Evolutionary conservation across 2,888 invertebrate genomes (phyloP).

Genomic region (Holacanthella duospinosa): DNA sequence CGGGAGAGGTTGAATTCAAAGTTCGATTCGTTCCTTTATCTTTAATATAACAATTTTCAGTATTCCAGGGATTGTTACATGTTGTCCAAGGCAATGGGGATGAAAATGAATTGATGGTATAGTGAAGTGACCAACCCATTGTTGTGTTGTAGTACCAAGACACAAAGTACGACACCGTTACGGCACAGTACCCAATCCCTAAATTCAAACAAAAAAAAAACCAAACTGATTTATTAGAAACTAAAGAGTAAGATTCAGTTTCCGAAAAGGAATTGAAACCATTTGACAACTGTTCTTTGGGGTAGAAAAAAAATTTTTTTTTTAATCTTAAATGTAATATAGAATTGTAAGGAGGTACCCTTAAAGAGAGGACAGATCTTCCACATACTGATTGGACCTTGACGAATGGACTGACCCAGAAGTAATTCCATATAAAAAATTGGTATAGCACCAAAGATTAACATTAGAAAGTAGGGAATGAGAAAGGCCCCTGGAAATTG

Average conservation of each 20-base stretch:
- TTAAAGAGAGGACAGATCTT: slow-evolving; percentile 51
- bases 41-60: slow-evolving; percentile 51
- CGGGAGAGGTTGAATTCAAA: slow-evolving; percentile 51
- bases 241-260: no score
- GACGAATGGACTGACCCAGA: slow-evolving; percentile 63
- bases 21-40: slow-evolving; percentile 15
- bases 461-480: slow-evolving; percentile 63
- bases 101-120: slow-evolving; percentile 57
- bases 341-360: slow-evolving; percentile 47
- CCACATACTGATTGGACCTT: slow-evolving; percentile 53
- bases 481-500: slow-evolving; percentile 55
- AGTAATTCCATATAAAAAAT: slow-evolving; percentile 70
- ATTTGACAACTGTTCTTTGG: no score
- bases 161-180: slow-evolving; percentile 66
- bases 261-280: no score
- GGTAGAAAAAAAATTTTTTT: no score
- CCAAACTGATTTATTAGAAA: neutral
- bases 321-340: no score
- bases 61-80: slow-evolving; percentile 73
- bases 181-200: slow-evolving; percentile 70
- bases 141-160: slow-evolving; percentile 77
- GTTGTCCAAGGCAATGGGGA: slow-evolving; percentile 67
- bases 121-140: slow-evolving; percentile 73
- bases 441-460: slow-evolving; percentile 63
- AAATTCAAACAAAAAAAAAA: no score